Percentiles rank a stretch among this genome's conserved stretches.
Evolutionary conservation across 2,113 vertebrate species (phyloP).

Genomic region (Calidris pugnax): DNA sequence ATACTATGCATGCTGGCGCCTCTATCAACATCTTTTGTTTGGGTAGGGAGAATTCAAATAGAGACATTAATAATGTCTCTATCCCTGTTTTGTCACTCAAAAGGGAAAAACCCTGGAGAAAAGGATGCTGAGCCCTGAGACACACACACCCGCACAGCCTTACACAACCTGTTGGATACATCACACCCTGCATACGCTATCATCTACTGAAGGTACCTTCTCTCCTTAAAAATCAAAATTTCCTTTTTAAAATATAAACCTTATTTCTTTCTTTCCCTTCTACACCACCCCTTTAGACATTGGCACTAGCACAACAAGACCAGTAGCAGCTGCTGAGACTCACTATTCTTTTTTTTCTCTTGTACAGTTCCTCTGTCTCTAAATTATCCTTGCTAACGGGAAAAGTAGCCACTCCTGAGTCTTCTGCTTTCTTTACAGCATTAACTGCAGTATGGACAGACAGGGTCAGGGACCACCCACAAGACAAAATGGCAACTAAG

Average conservation of each 20-base stretch:
- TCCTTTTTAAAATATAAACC: not conserved
- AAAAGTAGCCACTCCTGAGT: not conserved
- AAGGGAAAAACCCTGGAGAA: not conserved
- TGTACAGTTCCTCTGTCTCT: not conserved
- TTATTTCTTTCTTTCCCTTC: not conserved
- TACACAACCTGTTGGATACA: not conserved
- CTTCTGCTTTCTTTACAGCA: not conserved
- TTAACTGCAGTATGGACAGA: not conserved
- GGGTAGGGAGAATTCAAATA: not conserved
- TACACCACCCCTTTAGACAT: not conserved
- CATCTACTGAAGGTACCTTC: not conserved
- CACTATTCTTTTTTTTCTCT: not conserved
- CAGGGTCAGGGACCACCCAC: conserved; percentile 4
- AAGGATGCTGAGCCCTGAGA: not conserved
- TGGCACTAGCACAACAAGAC: not conserved
- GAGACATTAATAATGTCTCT: not conserved
- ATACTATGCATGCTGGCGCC: not conserved
- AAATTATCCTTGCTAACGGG: not conserved
- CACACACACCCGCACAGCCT: not conserved
- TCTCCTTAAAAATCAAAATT: not conserved
- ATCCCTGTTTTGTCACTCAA: not conserved
- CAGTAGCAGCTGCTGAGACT: not conserved
- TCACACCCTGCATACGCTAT: not conserved
- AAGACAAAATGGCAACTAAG: not conserved
- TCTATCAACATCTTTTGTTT: not conserved